Evolutionary conservation across 2,888 invertebrate species (phyloP), one percentile per base, ranked within the genome.

Genomic region (Sphaerophoria taeniata): DNA sequence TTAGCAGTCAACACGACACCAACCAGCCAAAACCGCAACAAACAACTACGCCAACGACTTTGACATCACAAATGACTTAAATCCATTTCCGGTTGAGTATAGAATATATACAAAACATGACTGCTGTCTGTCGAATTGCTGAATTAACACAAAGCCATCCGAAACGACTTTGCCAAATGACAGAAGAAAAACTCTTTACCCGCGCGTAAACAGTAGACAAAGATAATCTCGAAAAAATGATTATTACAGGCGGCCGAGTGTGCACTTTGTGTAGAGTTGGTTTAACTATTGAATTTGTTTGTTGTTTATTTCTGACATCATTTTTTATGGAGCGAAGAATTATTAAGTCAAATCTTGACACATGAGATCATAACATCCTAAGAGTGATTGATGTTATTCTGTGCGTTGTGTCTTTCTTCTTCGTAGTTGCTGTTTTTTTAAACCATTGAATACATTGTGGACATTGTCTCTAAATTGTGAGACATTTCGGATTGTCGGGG

Each of bases 341-440:
- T 77, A 85, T 85, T 85, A 81, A 70, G 72, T 65, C 69, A 60
- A 70, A 53, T 77, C 69, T 65, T 70, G 85, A 81, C 85, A 81
- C 56, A 77, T 70, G 72, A 81, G 81, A 81, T 81, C 85, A 81
- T 45, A 85, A 76, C 74, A 83, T 43, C n/a, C 12, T 24, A 12
- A 39, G 12, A 56, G 51, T 58, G 65, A 76, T 39, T 67, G 24
- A 24, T 1, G 24, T 24, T 24, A 24, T 2, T 2, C 24, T 2
- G n/a, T 24, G 2, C 24, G 24, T 24, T 24, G 24, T 24, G 24
- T 24, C 1, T 24, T 2, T 24, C 24, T 24, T 24, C 24, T 24
- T 24, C 24, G 24, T 24, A 24, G 24, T 24, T 24, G 24, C 24
- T 24, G 2, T 24, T 24, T 24, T 1, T 24, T 24, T 24, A 24